phyloP scores from a whole-genome alignment of 2,888 invertebrate species.

The Ctenicera cuprea region DNA sequence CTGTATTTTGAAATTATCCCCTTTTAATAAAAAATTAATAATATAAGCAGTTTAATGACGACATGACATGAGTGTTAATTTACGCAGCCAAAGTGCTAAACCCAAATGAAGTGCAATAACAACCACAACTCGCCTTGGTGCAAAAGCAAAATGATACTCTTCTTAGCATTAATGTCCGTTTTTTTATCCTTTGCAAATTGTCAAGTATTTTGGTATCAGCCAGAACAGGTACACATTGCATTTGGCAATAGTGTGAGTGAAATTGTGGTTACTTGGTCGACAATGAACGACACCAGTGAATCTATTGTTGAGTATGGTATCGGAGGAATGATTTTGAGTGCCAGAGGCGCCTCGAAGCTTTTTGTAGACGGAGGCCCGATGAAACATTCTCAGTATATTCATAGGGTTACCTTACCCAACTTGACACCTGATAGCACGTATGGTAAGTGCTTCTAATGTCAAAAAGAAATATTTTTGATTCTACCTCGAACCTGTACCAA shows the following conservation, averaged over 20 bases:
- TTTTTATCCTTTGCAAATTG: constrained; percentile 5
- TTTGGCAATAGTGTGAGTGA: constrained; percentile 80
- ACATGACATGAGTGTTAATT: no score
- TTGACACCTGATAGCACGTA: constrained; percentile 80
- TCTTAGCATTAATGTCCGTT: neutral
- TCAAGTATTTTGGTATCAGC: constrained; percentile 73
- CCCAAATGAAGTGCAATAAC: neutral
- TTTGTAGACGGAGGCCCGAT: constrained; percentile 86
- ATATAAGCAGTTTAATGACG: no score
- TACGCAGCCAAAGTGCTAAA: no score
- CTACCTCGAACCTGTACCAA: no score
- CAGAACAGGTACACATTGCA: constrained; percentile 81
- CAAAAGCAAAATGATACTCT: neutral
- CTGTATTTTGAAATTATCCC: neutral
- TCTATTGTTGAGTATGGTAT: constrained; percentile 87
- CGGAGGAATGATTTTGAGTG: constrained; percentile 75
- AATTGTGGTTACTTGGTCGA: constrained; percentile 90
- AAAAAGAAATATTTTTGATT: no score
- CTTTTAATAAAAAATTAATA: neutral
- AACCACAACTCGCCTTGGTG: neutral
- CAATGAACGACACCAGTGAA: constrained; percentile 79
- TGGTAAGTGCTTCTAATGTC: constrained; percentile 73
- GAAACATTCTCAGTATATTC: constrained; percentile 83
- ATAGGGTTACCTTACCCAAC: constrained; percentile 80
- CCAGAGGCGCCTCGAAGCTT: constrained; percentile 75